These are phyloP conservation scores for Aphis craccivora DNA, from an alignment of 1,140 invertebrate species.

Conservation along the genomic window DNA sequence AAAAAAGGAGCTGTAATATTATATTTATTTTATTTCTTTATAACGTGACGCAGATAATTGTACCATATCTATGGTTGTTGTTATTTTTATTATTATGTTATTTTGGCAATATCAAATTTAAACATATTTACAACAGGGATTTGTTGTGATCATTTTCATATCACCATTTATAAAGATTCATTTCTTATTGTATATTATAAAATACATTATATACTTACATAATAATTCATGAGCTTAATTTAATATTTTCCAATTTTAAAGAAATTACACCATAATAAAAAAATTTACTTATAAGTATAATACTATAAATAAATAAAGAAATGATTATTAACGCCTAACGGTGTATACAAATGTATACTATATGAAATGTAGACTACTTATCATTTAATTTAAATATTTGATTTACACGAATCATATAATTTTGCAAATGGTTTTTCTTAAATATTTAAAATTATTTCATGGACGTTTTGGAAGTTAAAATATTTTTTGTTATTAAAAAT, in stretches of 20 bases:
- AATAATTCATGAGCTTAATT: neutral
- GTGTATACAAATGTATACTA: neutral
- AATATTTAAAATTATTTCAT: neutral
- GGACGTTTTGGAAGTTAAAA: neutral
- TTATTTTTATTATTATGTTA: neutral
- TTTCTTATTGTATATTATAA: neutral
- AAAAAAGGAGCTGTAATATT: neutral
- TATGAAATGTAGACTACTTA: neutral
- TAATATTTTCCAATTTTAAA: neutral
- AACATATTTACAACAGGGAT: neutral
- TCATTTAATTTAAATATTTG: neutral
- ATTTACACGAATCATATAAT: neutral
- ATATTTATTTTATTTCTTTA: neutral
- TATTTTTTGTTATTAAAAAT: neutral
- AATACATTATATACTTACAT: neutral
- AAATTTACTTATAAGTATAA: neutral
- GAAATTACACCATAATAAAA: neutral
- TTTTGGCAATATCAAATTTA: neutral
- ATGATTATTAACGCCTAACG: neutral
- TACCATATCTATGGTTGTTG: neutral
- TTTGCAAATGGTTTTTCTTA: neutral
- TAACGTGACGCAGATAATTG: neutral
- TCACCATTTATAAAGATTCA: neutral
- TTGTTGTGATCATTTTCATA: neutral
- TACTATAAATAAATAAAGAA: neutral